Percentiles rank a stretch among this genome's conserved stretches.
These are phyloP conservation scores for Shargacucullia verbasci DNA, from an alignment of 2,888 invertebrate species.

Conservation along the genomic window DNA sequence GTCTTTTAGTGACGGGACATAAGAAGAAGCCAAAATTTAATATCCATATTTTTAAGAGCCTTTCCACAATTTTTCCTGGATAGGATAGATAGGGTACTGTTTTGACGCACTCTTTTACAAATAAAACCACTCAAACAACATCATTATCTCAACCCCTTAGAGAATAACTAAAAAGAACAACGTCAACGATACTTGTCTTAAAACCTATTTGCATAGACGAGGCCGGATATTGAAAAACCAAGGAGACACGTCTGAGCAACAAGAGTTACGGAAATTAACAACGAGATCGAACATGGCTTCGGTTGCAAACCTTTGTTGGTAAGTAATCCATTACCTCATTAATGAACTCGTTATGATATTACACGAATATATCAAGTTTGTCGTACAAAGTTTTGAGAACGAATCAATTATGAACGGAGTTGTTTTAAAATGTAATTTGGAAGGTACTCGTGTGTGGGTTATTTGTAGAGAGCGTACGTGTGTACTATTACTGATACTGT, in stretches of 20 bases:
- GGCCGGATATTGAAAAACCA: conserved; percentile 57
- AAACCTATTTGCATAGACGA: conserved; percentile 43
- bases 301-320: conserved; percentile 53
- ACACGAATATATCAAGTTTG: conserved; percentile 39
- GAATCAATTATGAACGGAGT: conserved; percentile 30
- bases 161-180: conserved; percentile 5
- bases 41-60: too few relatives aligned
- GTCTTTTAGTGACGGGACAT: too few relatives aligned
- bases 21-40: too few relatives aligned
- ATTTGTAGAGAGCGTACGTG: too few relatives aligned
- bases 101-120: not conserved
- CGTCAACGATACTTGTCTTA: conserved; percentile 2
- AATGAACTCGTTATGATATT: conserved; percentile 59
- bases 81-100: too few relatives aligned
- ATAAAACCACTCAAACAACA: not conserved
- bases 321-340: conserved; percentile 54
- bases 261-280: conserved; percentile 67
- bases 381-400: conserved; percentile 32
- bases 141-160: conserved; percentile 8
- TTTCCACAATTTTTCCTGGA: too few relatives aligned
- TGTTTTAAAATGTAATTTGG: conserved; percentile 37
- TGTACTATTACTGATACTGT: too few relatives aligned
- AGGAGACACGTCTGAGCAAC: conserved; percentile 39
- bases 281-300: conserved; percentile 54
- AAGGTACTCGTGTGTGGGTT: not conserved